These are phyloP conservation scores for Nansenia antarctica DNA, from an alignment of 2,113 vertebrate genomes.

Conservation along the genomic window DNA sequence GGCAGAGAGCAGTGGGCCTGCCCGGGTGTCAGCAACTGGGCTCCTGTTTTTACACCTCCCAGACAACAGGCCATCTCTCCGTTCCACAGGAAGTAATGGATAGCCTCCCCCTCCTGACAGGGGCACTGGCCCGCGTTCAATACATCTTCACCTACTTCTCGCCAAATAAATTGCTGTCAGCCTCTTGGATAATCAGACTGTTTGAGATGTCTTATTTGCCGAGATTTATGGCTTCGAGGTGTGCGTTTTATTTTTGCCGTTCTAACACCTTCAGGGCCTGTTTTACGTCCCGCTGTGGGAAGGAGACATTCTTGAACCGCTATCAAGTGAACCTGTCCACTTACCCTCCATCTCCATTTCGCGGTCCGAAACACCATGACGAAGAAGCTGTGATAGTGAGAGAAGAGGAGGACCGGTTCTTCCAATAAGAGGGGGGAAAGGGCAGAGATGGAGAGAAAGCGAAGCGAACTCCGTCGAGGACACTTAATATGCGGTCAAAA, in stretches of 20 bases:
- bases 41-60: neutral
- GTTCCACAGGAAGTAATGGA: neutral
- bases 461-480: conserved; percentile 32
- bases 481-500: conserved; percentile 60
- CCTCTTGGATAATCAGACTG: neutral
- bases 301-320: conserved; percentile 10
- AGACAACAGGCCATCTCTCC: no score
- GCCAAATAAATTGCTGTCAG: conserved; percentile 16
- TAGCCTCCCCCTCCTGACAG: neutral
- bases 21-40: neutral
- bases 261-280: conserved; percentile 15
- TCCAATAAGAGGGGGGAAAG: neutral
- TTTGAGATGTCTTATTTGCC: conserved; percentile 33
- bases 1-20: neutral
- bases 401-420: neutral
- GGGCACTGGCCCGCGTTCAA: conserved; percentile 17
- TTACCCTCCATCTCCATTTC: neutral
- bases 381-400: conserved; percentile 6
- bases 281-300: neutral
- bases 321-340: conserved; percentile 1
- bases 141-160: conserved; percentile 7
- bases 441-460: neutral
- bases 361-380: conserved; percentile 5
- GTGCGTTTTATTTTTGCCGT: no score
- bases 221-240: conserved; percentile 20